Conservation (phyloP, 2,888 invertebrate genomes). For the Chelonus formosanus region DNA sequence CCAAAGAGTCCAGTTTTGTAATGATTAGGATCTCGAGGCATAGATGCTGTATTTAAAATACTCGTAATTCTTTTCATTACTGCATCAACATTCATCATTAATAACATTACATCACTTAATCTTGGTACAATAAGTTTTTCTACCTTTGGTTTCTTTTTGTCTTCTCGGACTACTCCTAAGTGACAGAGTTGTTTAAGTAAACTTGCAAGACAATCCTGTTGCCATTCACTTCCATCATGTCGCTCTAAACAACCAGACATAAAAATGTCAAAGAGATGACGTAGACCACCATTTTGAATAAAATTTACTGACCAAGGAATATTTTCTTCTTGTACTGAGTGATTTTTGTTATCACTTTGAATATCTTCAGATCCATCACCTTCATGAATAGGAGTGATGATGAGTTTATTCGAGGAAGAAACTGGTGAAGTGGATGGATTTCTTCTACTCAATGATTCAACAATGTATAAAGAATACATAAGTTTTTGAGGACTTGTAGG, state of each 20-base stretch:
- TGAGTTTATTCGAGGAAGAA: conserved; percentile 38
- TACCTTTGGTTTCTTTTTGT: conserved; percentile 61
- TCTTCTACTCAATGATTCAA: conserved; percentile 74
- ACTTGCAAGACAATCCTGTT: conserved; percentile 91
- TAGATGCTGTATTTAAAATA: conserved; percentile 86
- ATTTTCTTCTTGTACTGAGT: conserved; percentile 44
- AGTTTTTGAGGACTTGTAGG: conserved; percentile 91
- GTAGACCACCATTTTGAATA: conserved; percentile 86
- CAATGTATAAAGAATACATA: conserved; percentile 94
- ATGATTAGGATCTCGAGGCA: conserved; percentile 81
- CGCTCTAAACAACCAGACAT: conserved; percentile 79
- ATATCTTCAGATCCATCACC: conserved; percentile 47
- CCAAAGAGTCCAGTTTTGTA: conserved; percentile 95
- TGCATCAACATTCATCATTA: conserved; percentile 85
- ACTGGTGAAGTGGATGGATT: conserved; percentile 41
- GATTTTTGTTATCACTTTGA: conserved; percentile 47
- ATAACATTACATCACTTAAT: conserved; percentile 78
- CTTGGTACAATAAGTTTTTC: conserved; percentile 77
- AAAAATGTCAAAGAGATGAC: conserved; percentile 90
- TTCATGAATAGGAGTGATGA: conserved; percentile 45
- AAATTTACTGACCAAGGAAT: conserved; percentile 79
- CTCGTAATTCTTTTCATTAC: conserved; percentile 86
- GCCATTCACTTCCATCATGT: conserved; percentile 88
- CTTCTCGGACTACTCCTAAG: conserved; percentile 76
- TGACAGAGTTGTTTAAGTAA: conserved; percentile 86